A percentile compares a stretch with the other conserved stretches of the same genome.
These are phyloP conservation scores for Miltochrista miniata DNA, from an alignment of 2,888 invertebrate species.

Conservation along the genomic window DNA sequence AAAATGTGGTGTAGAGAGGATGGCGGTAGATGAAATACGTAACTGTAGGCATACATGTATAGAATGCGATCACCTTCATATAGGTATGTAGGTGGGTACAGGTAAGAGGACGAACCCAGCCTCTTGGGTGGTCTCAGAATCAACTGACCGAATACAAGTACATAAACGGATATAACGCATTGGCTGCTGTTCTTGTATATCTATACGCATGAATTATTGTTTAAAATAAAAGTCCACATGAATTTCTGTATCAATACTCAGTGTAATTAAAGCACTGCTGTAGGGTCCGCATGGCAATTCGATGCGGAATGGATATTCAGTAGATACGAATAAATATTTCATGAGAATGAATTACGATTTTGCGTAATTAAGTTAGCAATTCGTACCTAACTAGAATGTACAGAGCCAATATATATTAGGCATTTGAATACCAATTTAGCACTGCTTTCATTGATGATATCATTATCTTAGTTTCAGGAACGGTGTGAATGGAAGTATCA, in stretches of 20 bases:
- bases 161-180: conserved; percentile 54
- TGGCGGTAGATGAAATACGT: conserved; percentile 39
- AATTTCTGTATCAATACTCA: conserved; percentile 60
- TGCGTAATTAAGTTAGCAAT: too few species aligned
- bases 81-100: conserved; percentile 42
- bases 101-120: conserved; percentile 55
- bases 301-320: conserved; percentile 25
- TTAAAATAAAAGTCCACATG: conserved; percentile 67
- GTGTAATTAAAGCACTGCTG: conserved; percentile 61
- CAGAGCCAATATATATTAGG: too few species aligned
- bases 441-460: too few species aligned
- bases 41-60: conserved; percentile 34
- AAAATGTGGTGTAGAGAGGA: conserved; percentile 38
- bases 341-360: conserved; percentile 15
- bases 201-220: conserved; percentile 58
- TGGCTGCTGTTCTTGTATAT: conserved; percentile 53
- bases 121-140: conserved; percentile 74
- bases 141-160: conserved; percentile 68
- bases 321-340: conserved; percentile 22
- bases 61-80: conserved; percentile 28
- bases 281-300: conserved; percentile 35
- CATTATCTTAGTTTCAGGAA: too few species aligned
- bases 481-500: too few species aligned
- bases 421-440: too few species aligned
- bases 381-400: too few species aligned